Conservation (phyloP, 2,113 vertebrate species). For the Saccopteryx bilineata region DNA sequence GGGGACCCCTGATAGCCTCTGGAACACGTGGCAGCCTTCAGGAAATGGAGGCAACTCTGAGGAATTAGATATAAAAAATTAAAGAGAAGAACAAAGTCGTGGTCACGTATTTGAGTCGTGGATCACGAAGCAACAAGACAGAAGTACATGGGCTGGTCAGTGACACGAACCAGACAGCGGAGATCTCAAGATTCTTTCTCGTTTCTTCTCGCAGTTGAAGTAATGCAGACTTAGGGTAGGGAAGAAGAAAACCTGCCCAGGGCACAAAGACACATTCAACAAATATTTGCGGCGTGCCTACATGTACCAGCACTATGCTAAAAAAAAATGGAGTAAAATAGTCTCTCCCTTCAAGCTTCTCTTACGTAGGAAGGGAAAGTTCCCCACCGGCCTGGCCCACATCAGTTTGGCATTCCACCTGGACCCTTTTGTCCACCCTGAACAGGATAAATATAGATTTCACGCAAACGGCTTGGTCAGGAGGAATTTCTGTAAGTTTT, state of each 20-base stretch:
- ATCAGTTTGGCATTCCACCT: not conserved
- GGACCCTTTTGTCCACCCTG: not conserved
- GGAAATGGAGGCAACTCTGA: not conserved
- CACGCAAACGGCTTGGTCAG: not conserved
- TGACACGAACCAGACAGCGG: not conserved
- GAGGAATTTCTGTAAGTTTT: conserved; percentile 11
- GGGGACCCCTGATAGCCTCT: not conserved
- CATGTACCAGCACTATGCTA: not conserved
- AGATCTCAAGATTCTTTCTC: not conserved
- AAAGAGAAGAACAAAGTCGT: conserved; percentile 39
- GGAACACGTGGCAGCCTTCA: not conserved
- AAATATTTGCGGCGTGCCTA: not conserved
- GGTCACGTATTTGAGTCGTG: not conserved
- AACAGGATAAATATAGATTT: not conserved
- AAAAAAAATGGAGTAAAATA: not conserved
- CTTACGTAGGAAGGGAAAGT: not conserved
- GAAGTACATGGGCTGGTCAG: not conserved
- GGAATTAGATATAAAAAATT: conserved; percentile 21
- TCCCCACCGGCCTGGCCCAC: not conserved
- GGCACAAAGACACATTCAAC: not conserved
- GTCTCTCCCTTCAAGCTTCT: not conserved
- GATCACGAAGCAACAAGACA: not conserved
- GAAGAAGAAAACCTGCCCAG: not conserved
- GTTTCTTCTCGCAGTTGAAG: conserved; percentile 6
- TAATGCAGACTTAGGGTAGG: not conserved